Evolutionary conservation across 2,113 vertebrate genomes (phyloP), one percentile per base, ranked within the genome.

Genomic region (Rynchops niger): DNA sequence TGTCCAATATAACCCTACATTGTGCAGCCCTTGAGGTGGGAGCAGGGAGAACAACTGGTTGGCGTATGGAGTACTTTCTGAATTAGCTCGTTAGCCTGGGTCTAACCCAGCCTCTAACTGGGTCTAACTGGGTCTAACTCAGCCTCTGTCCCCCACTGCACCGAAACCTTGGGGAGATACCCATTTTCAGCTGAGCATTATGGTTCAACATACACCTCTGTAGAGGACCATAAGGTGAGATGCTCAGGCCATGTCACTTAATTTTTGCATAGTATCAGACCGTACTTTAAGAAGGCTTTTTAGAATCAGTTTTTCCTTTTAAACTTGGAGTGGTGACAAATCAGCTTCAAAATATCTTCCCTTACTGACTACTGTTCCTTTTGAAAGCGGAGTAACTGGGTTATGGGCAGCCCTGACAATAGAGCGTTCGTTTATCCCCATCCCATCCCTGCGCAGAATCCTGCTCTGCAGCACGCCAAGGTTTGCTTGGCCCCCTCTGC

Each of bases 391-490:
- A 38, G 16, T 8, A 76, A 58, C 40, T 22, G 6, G 6, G 13
- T 49, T 34, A 5, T 12, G 25, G 47, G 16, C 40, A 91, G 61
- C 66, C 65, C 36, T 61, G 56, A 50, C 81, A 88, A 78, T 29
- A 8, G 9, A 50, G 20, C 5, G 15, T 18, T 85, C 8, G 0
- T 82, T n/a, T 59, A 22, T 40, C n/a, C 65, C 61, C 38, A 9
- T 21, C n/a, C 1, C 5, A 40, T 67, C 25, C 43, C 70, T 5
- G 29, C 0, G 2, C 27, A 18, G 78, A 50, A 74, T 66, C 73
- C 56, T 26, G 50, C 63, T 69, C 79, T 3, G 2, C 36, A 32
- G 50, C 15, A 22, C 2, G 0, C 7, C 3, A 2, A 27, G 69
- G 14, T 73, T 77, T 59, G 30, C 76, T 40, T 61, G 65, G 76